phyloP scores from a whole-genome alignment of 2,113 vertebrate genomes.

The rabbit (Oryctolagus cuniculus) region DNA sequence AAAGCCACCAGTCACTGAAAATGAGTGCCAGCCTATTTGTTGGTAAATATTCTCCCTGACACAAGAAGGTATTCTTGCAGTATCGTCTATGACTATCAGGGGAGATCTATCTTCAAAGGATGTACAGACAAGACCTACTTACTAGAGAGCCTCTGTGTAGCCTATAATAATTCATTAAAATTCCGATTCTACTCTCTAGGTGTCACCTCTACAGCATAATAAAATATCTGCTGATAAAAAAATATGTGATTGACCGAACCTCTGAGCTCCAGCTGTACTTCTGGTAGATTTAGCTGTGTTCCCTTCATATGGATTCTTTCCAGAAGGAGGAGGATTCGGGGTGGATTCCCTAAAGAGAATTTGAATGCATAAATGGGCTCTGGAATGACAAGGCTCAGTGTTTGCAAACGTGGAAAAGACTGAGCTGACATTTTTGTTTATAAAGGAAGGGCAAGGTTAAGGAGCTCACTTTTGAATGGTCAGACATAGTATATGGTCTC shows the following conservation, averaged over 20 bases:
- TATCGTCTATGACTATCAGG: not conserved
- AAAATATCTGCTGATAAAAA: slow-evolving; percentile 50
- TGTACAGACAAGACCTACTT: not conserved
- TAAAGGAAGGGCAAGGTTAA: slow-evolving; percentile 44
- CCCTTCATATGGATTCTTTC: slow-evolving; percentile 30
- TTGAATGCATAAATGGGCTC: not conserved
- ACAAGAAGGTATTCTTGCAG: slow-evolving; percentile 28
- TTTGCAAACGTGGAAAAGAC: slow-evolving; percentile 42
- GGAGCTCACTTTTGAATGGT: slow-evolving; percentile 57
- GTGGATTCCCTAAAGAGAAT: slow-evolving; percentile 61
- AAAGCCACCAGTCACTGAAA: slow-evolving; percentile 43
- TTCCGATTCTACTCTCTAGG: not conserved
- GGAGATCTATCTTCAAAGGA: not conserved
- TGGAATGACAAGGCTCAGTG: slow-evolving; percentile 3
- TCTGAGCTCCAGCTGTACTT: not conserved
- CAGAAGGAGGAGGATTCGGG: not conserved
- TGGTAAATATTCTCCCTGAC: slow-evolving; percentile 57
- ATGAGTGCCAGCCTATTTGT: slow-evolving; percentile 28
- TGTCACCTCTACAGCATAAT: not conserved
- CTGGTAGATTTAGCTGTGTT: not conserved
- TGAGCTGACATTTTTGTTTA: slow-evolving; percentile 53
- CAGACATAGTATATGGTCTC: not conserved
- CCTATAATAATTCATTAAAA: not conserved
- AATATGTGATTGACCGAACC: slow-evolving; percentile 23
- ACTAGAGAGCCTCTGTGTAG: not conserved